Conservation (phyloP, 1,140 invertebrate species). For the Drosophila ironensis region DNA sequence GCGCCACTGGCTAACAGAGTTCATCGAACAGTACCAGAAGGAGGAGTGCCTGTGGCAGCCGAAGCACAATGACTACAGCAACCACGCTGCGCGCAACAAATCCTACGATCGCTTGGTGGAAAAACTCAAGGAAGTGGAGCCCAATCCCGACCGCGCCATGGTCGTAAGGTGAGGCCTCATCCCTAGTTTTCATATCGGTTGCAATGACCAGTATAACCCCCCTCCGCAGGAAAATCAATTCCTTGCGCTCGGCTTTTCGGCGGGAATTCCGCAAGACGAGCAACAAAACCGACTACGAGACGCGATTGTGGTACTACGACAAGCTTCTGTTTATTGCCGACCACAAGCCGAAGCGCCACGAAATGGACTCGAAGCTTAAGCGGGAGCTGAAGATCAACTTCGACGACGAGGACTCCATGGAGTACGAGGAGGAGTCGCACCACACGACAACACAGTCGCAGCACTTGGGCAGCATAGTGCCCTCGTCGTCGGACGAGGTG, state of each 20-base stretch:
- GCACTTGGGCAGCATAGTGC: constrained; percentile 53
- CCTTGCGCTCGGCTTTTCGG: constrained; percentile 70
- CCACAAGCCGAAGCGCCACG: constrained; percentile 70
- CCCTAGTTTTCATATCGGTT: neutral
- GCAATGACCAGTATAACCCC: neutral
- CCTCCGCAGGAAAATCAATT: constrained; percentile 66
- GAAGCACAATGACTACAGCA: constrained; percentile 80
- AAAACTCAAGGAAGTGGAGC: constrained; percentile 78
- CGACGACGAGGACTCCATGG: constrained; percentile 76
- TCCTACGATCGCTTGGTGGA: constrained; percentile 76
- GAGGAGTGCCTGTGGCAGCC: constrained; percentile 81
- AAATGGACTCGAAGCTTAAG: constrained; percentile 55
- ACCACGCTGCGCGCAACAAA: constrained; percentile 70
- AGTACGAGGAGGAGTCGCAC: constrained; percentile 69
- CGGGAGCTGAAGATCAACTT: constrained; percentile 57
- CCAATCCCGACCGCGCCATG: constrained; percentile 77
- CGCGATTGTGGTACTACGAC: constrained; percentile 78
- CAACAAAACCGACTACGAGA: constrained; percentile 72
- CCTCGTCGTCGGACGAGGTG: constrained; percentile 42
- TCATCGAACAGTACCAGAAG: constrained; percentile 78
- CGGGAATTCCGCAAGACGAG: constrained; percentile 70
- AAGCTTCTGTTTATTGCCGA: constrained; percentile 78
- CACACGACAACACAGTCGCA: constrained; percentile 51
- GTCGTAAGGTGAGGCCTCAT: constrained; percentile 49
- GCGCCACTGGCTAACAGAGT: constrained; percentile 78